Evolutionary conservation across 2,888 invertebrate genomes (phyloP).

Genomic region (Noctua comes): DNA sequence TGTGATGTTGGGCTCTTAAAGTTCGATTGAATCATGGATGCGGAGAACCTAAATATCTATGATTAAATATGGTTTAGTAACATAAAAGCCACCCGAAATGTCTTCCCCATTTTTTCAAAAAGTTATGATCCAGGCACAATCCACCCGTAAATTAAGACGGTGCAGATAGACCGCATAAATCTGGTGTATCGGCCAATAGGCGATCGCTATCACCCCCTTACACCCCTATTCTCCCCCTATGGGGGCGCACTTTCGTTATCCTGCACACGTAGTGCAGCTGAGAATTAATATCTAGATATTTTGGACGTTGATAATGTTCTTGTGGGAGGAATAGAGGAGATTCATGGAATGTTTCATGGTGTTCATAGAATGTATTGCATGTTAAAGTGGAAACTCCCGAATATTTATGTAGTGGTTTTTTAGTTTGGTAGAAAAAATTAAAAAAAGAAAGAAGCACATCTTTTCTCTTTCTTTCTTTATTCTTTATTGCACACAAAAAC

Average conservation of each 20-base stretch:
- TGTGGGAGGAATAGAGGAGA: slow-evolving; percentile 13
- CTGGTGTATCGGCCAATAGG: slow-evolving; percentile 76
- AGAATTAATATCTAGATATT: slow-evolving; percentile 61
- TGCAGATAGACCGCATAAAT: slow-evolving; percentile 77
- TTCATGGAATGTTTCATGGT: slow-evolving; percentile 28
- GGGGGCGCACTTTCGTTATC: slow-evolving; percentile 62
- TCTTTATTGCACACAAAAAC: too few species aligned
- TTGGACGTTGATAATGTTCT: slow-evolving; percentile 50
- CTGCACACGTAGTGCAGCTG: slow-evolving; percentile 66
- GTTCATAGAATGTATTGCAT: slow-evolving; percentile 24
- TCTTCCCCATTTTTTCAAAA: slow-evolving; percentile 2
- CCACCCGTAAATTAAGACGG: slow-evolving; percentile 76
- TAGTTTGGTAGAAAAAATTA: background rate
- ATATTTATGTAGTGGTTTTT: background rate
- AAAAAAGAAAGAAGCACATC: background rate
- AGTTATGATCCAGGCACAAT: slow-evolving; percentile 52
- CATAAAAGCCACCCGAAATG: background rate
- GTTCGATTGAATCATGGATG: background rate
- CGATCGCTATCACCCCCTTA: slow-evolving; percentile 72
- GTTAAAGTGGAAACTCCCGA: background rate
- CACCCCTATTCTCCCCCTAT: slow-evolving; percentile 34
- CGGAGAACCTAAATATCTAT: background rate
- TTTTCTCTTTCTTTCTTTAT: too few species aligned
- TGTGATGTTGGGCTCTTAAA: background rate
- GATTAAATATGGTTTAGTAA: too few species aligned